Base-by-base conservation (phyloP, 2,113 vertebrate genomes). In the Camelus dromedarius region DNA sequence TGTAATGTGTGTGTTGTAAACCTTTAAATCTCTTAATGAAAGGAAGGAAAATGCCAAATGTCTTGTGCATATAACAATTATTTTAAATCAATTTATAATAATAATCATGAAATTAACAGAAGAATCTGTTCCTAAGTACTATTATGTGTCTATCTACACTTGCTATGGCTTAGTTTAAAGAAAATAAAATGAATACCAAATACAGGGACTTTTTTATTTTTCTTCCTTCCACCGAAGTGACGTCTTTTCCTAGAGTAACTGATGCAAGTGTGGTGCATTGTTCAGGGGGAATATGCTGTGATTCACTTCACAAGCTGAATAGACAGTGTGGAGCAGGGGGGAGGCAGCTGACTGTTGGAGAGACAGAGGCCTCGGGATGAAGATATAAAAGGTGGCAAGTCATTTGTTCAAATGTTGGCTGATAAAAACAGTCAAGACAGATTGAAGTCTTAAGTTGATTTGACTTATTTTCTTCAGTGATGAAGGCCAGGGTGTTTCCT, bases 401-500 rank as follows among this genome's bases (percentile, higher is more conserved):
- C 98, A 98, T 98, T 98, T 98, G 96, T 98, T 32, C 93, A 98
- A 98, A 98, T 94, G 96, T 96, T 98, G 95, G 85, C 98, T 98
- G 98, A 99, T 98, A 98, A 98, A 99, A 98, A 93, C 97, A 96
- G 89, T 96, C 97, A 98, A 98, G 98, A 95, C 90, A 97, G 98
- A 98, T 98, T 98, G 98, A 98, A 98, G 98, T 98, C 96, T 97
- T 98, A 97, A 98, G 96, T 98, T 98, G 96, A 97, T 98, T 98
- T 99, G 98, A 98, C 98, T 98, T 98, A 98, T 98, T 98, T 98
- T 98, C 95, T 91, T 91, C 95, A 58, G 69, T 96, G 97, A 98
- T 97, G 98, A 98, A 98, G 97, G 62, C 97, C 95, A 95, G 95
- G 96, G 97, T 95, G 70, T 97, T 97, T 97, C 97, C 95, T 92